A percentile compares a stretch with the other conserved stretches of the same genome.
Evolutionary conservation across 1,140 invertebrate species (phyloP).

Genomic region (Leguminivora glycinivorella): DNA sequence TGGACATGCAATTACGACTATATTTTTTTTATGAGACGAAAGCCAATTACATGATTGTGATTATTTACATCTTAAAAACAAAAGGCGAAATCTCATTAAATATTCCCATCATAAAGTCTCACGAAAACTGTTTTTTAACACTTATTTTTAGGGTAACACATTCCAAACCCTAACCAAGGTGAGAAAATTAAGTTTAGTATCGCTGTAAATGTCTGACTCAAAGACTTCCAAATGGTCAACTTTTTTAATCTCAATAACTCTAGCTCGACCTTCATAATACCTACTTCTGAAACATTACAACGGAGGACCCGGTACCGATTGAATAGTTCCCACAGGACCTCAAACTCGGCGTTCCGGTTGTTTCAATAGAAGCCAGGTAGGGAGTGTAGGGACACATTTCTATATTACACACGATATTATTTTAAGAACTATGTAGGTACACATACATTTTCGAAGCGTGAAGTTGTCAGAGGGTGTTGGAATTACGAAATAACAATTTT

Average conservation of each 20-base stretch:
- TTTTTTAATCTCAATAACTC: constrained; percentile 21
- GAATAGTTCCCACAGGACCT: constrained; percentile 6
- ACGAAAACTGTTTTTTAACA: too few relatives aligned
- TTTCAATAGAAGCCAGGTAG: not conserved
- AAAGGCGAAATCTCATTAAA: too few relatives aligned
- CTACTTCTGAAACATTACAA: not conserved
- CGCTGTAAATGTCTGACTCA: too few relatives aligned
- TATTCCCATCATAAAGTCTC: too few relatives aligned
- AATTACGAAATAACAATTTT: constrained; percentile 2
- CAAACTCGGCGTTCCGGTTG: not conserved
- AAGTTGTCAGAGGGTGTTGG: not conserved
- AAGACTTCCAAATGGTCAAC: not conserved
- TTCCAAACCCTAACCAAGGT: not conserved
- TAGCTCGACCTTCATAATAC: not conserved
- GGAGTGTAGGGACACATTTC: not conserved
- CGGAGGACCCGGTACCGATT: constrained; percentile 5
- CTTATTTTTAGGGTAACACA: too few relatives aligned
- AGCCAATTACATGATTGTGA: too few relatives aligned
- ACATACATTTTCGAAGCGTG: constrained; percentile 1
- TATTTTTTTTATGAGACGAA: too few relatives aligned
- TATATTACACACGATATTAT: constrained; percentile 21
- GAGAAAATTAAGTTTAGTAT: too few relatives aligned
- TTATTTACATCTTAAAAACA: too few relatives aligned
- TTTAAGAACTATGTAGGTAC: constrained; percentile 10
- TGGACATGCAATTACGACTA: too few relatives aligned